A percentile compares a stretch with the other conserved stretches of the same genome.
phyloP scores from a whole-genome alignment of 2,797 vertebrate species.

The Lagorchestes hirsutus region DNA sequence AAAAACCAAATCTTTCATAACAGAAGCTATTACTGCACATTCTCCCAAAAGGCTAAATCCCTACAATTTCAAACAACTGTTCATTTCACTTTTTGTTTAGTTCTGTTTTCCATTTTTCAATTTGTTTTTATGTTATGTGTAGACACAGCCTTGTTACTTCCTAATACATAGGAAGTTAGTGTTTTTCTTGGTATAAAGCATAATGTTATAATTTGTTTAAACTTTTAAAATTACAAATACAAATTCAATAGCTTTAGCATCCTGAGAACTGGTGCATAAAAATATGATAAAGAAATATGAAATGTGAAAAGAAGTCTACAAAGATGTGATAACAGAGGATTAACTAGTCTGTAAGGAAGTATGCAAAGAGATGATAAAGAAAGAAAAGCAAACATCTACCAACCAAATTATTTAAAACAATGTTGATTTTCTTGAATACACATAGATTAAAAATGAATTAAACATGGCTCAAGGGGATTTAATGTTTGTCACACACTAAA shows the following conservation, averaged over 20 bases:
- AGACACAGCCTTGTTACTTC: neutral
- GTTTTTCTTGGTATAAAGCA: slow-evolving; percentile 23
- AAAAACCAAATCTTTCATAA: neutral
- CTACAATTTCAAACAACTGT: neutral
- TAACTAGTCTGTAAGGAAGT: slow-evolving; percentile 38
- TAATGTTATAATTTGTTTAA: slow-evolving; percentile 20
- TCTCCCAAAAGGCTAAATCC: neutral
- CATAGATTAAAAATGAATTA: slow-evolving; percentile 34
- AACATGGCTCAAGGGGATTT: neutral
- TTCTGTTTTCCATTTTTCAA: slow-evolving; percentile 1
- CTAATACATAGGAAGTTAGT: neutral
- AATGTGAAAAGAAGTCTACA: slow-evolving; percentile 44
- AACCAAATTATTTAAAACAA: slow-evolving; percentile 51
- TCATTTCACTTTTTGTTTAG: neutral
- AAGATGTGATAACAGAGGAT: slow-evolving; percentile 36
- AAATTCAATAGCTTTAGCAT: slow-evolving; percentile 64
- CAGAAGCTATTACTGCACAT: neutral
- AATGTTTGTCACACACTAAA: neutral
- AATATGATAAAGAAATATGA: slow-evolving; percentile 21
- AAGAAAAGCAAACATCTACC: slow-evolving; percentile 18
- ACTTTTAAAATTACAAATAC: slow-evolving; percentile 31
- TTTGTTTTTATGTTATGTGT: neutral
- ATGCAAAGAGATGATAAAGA: slow-evolving; percentile 52
- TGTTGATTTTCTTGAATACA: slow-evolving; percentile 13
- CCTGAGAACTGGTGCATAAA: slow-evolving; percentile 33